A percentile compares a stretch with the other conserved stretches of the same genome.
phyloP scores from a whole-genome alignment of 2,888 invertebrate genomes.

The Nymphalis c-album region DNA sequence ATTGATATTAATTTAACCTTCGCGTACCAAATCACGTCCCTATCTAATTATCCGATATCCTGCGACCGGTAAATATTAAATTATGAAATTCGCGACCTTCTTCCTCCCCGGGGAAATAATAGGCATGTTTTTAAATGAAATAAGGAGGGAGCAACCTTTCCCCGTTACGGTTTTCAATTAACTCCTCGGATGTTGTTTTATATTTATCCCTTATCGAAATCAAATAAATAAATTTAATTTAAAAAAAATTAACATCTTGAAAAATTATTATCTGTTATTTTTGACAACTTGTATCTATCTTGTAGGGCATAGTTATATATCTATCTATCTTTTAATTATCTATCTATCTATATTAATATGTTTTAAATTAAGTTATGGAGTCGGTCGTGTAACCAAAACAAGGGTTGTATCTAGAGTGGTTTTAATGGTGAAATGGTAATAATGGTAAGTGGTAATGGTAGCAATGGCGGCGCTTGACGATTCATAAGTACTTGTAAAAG shows the following conservation, averaged over 20 bases:
- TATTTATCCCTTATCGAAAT: constrained; percentile 29
- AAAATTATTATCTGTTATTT: neutral
- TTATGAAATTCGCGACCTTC: constrained; percentile 75
- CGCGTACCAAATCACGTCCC: constrained; percentile 77
- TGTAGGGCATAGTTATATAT: no score
- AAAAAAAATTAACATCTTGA: neutral
- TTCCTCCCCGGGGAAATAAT: constrained; percentile 72
- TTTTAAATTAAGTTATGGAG: no score
- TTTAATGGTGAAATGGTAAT: no score
- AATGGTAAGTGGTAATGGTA: no score
- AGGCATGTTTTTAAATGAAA: constrained; percentile 71
- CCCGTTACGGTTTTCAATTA: constrained; percentile 45
- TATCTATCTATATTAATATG: no score
- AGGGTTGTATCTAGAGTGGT: no score
- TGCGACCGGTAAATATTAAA: constrained; percentile 75
- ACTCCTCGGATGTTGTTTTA: constrained; percentile 30
- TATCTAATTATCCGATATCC: constrained; percentile 78
- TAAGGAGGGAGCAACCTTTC: constrained; percentile 56
- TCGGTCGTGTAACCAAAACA: no score
- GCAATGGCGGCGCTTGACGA: no score
- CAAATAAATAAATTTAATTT: neutral
- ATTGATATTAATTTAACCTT: constrained; percentile 79
- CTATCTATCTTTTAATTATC: no score
- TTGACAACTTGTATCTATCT: no score
- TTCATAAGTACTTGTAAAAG: no score